Conservation (phyloP, 2,113 vertebrate species). For the Poeciliopsis prolifica region DNA sequence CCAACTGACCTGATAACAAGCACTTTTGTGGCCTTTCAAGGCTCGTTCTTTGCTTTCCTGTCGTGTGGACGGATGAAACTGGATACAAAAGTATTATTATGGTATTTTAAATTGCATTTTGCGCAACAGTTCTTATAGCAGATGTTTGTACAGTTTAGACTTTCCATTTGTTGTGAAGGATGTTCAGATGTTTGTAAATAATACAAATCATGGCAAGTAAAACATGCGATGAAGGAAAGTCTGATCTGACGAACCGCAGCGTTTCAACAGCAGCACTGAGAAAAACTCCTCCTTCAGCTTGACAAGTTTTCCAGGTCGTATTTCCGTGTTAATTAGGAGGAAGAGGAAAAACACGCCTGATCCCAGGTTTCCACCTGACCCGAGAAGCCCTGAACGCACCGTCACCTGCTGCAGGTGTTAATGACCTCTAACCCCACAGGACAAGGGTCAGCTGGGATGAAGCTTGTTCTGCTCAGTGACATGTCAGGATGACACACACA, state of each 20-base stretch:
- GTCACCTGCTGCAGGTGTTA: background rate
- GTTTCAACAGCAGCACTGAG: background rate
- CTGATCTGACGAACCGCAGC: background rate
- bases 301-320: too few relatives aligned
- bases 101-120: conserved; percentile 80
- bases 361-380: background rate
- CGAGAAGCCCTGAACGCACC: background rate
- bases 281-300: background rate
- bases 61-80: conserved; percentile 67
- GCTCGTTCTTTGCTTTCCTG: conserved; percentile 76
- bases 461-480: too few relatives aligned
- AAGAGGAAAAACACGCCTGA: background rate
- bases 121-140: conserved; percentile 74
- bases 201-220: background rate
- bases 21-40: conserved; percentile 87
- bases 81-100: conserved; percentile 68
- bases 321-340: background rate
- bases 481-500: background rate
- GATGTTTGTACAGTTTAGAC: conserved; percentile 81
- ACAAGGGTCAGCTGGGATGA: background rate
- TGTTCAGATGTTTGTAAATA: conserved; percentile 70
- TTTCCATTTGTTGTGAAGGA: conserved; percentile 76
- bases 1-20: conserved; percentile 79
- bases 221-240: background rate
- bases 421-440: background rate